Evolutionary conservation across 2,888 invertebrate species (phyloP).

Genomic region (Nemoura dubitans): DNA sequence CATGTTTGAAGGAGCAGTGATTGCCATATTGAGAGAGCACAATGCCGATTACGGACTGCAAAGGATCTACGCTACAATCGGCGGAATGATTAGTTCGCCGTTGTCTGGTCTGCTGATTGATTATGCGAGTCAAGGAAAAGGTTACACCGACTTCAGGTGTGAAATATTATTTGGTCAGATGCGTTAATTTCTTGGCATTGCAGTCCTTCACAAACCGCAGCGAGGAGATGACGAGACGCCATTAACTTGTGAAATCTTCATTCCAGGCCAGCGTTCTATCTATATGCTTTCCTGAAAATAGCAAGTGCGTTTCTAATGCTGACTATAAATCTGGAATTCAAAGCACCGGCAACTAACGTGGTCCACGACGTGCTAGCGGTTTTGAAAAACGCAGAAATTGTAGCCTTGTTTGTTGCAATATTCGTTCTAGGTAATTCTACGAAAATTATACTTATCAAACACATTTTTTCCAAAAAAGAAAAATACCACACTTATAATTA

Average conservation of each 20-base stretch:
- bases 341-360: conserved; percentile 76
- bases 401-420: conserved; percentile 76
- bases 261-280: conserved; percentile 78
- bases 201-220: background rate
- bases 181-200: background rate
- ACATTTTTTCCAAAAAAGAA: background rate
- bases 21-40: conserved; percentile 77
- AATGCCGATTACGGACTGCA: conserved; percentile 82
- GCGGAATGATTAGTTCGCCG: conserved; percentile 83
- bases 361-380: conserved; percentile 74
- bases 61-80: conserved; percentile 77
- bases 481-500: background rate
- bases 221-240: background rate
- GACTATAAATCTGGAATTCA: conserved; percentile 78
- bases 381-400: conserved; percentile 74
- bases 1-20: conserved; percentile 82
- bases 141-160: conserved; percentile 78
- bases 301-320: conserved; percentile 74
- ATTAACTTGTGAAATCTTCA: background rate
- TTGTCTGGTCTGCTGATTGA: conserved; percentile 78
- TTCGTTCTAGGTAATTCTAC: conserved; percentile 76
- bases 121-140: conserved; percentile 74
- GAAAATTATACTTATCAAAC: background rate
- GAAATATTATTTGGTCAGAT: background rate
- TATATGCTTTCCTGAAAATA: conserved; percentile 76